Conservation (phyloP, 2,797 vertebrate species). For the Picus viridis region DNA sequence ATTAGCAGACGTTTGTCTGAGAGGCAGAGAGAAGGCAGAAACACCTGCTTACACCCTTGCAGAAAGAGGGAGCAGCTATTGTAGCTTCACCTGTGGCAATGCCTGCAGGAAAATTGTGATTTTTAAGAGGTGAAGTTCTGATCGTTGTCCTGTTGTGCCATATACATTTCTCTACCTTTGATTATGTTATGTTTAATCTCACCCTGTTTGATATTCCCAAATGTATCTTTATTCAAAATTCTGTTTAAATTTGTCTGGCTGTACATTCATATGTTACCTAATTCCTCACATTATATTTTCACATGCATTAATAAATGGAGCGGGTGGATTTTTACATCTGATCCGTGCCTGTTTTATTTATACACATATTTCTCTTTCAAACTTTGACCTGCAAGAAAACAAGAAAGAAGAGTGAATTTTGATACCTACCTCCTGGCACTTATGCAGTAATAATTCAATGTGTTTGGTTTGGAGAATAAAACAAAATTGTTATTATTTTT, state of each 20-base stretch:
- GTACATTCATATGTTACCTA: constrained; percentile 2
- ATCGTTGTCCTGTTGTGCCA: neutral
- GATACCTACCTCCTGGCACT: constrained; percentile 39
- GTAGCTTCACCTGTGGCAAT: constrained; percentile 77
- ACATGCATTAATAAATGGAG: constrained; percentile 38
- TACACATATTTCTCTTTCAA: constrained; percentile 56
- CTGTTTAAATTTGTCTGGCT: constrained; percentile 11
- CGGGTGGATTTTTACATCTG: constrained; percentile 51
- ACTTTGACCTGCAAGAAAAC: constrained; percentile 59
- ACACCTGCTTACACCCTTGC: constrained; percentile 75
- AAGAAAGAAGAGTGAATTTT: constrained; percentile 63
- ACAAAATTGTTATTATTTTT: neutral
- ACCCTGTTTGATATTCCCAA: neutral
- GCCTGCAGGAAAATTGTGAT: constrained; percentile 51
- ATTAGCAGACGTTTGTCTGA: constrained; percentile 84
- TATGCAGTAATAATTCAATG: constrained; percentile 32
- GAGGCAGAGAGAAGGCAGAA: constrained; percentile 70
- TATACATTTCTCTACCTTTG: neutral
- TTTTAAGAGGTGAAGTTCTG: neutral
- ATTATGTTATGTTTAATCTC: neutral
- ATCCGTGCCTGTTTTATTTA: constrained; percentile 38
- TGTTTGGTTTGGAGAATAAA: constrained; percentile 63
- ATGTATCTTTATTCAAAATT: constrained; percentile 30
- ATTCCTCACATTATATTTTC: constrained; percentile 40
- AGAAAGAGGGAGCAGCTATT: constrained; percentile 77